Conservation (phyloP, 2,797 vertebrate genomes). For the Acridotheres tristis region DNA sequence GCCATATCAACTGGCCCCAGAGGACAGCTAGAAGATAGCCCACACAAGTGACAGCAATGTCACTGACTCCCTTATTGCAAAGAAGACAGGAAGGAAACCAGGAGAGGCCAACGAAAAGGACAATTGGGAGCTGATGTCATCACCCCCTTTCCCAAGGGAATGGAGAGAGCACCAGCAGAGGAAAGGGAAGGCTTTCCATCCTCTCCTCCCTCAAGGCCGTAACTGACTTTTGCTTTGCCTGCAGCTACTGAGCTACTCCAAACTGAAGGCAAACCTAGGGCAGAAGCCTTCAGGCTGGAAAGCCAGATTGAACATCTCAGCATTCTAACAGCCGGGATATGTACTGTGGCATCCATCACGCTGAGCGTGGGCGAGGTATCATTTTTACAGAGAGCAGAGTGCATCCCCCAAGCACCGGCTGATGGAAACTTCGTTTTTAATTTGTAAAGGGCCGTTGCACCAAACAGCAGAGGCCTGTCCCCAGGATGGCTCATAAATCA, state of each 20-base stretch:
- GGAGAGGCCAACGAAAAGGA: not conserved
- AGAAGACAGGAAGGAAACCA: not conserved
- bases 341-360: accelerated
- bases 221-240: not conserved
- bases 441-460: not conserved
- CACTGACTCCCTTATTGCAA: not conserved
- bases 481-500: not conserved
- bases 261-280: not conserved
- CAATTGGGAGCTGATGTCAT: not conserved
- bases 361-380: not conserved
- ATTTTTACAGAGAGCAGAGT: not conserved
- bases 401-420: not conserved
- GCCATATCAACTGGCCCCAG: not conserved
- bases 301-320: not conserved
- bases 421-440: not conserved
- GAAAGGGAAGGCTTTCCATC: not conserved
- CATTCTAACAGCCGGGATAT: not conserved
- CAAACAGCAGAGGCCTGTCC: constrained; percentile 12
- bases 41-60: not conserved
- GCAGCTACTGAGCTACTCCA: not conserved
- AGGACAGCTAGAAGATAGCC: not conserved
- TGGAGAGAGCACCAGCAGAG: accelerated
- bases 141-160: not conserved
- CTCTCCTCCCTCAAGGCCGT: not conserved
- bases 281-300: not conserved